Base-by-base conservation (phyloP, 2,797 vertebrate species). In the Yasuhikotakia modesta region DNA sequence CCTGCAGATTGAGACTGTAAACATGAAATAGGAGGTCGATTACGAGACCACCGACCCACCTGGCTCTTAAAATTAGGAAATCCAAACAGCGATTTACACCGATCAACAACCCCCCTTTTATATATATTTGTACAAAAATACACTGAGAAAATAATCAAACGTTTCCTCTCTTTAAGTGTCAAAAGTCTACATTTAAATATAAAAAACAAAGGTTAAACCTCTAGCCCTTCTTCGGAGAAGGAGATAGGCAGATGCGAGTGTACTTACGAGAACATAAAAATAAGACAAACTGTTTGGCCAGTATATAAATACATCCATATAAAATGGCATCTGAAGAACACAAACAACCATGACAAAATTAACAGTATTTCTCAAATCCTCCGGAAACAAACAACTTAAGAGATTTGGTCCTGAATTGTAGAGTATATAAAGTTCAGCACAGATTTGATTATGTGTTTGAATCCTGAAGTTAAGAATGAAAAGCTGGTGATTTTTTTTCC, bases 61-160 rank as follows among this genome's bases (percentile, higher is more conserved):
- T 90, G 94, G 92, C 92, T 94, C 91, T 93, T 94, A 93, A 93
- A 93, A 95, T 95, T 92, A 95, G 94, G 95, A 97, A 97, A 98
- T 95, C 93, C 95, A 97, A 65, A 96, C 95, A 97, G 95, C 96
- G 94, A 95, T 96, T 95, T 94, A 97, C 95, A 96, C 94, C 92
- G 94, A 96, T 95, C 96, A 94, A 96, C 94, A 94, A 95, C 94
- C 95, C 95, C 96, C 95, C 92, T 92, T 94, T 95, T 95, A 97
- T 98, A 98, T 95, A 98, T 96, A 93, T 99, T 97, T 97, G 97
- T 99, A 99, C 96, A 99, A 99, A 99, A 99, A 99, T 99, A 99
- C 97, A 99, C 96, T 98, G 96, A 98, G 96, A 99, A 99, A 99
- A 99, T 99, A 99, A 99, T 98, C 96, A 97, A 98, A 97, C 94